A percentile compares a stretch with the other conserved stretches of the same genome.
These are phyloP conservation scores for Catocala sponsa DNA, from an alignment of 2,888 invertebrate species.

Conservation along the genomic window DNA sequence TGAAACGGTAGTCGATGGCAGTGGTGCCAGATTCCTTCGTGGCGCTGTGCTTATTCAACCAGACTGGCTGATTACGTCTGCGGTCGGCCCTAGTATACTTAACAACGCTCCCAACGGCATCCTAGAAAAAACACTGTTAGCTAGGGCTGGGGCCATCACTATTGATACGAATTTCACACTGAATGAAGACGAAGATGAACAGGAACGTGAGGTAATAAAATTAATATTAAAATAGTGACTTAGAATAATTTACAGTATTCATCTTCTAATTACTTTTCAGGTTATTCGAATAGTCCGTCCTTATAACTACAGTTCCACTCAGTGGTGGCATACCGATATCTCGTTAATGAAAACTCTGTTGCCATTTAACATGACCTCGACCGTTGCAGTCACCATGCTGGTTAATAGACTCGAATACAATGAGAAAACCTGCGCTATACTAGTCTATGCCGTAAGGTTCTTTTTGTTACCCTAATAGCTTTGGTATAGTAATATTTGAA, in stretches of 20 bases:
- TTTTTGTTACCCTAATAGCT: neutral
- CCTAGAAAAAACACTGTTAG: conserved; percentile 75
- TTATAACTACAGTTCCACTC: conserved; percentile 64
- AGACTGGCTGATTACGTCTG: conserved; percentile 74
- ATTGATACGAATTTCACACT: conserved; percentile 72
- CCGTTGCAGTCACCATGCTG: conserved; percentile 58
- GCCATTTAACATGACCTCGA: conserved; percentile 68
- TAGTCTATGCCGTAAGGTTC: conserved; percentile 71
- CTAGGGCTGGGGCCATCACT: conserved; percentile 71
- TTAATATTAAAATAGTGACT: too few relatives aligned
- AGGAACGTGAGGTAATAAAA: conserved; percentile 75
- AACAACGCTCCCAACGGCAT: conserved; percentile 61
- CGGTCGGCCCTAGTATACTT: conserved; percentile 58
- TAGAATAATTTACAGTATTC: neutral
- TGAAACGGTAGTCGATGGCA: conserved; percentile 63
- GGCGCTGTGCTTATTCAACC: conserved; percentile 71
- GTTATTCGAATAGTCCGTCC: conserved; percentile 75
- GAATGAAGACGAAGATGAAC: conserved; percentile 81
- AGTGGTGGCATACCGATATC: conserved; percentile 77
- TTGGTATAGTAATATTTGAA: neutral
- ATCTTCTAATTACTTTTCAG: conserved; percentile 48
- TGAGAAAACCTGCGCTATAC: conserved; percentile 68
- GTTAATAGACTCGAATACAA: conserved; percentile 24
- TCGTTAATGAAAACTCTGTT: conserved; percentile 73
- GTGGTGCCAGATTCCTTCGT: conserved; percentile 66